Conservation (phyloP, 1,140 invertebrate genomes). For the Pinna nobilis region DNA sequence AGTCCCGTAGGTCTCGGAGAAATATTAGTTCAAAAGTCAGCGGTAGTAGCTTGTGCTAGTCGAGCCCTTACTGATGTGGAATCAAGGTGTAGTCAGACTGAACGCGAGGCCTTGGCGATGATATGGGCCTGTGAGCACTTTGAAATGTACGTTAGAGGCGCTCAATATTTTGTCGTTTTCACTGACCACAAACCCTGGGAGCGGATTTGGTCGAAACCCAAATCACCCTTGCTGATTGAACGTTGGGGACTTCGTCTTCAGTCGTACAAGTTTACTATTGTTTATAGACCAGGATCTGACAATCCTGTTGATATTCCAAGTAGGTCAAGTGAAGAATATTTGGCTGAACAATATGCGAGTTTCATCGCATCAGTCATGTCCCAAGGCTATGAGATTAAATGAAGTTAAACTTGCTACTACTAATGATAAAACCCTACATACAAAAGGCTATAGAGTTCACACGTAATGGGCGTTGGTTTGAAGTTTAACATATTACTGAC, state of each 20-base stretch:
- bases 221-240: slow-evolving; percentile 31
- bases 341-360: slow-evolving; percentile 16
- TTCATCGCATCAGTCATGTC: not conserved
- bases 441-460: not conserved
- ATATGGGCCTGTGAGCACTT: slow-evolving; percentile 30
- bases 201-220: slow-evolving; percentile 21
- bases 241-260: slow-evolving; percentile 45
- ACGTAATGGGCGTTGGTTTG: not conserved
- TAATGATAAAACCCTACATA: not conserved
- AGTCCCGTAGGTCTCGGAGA: slow-evolving; percentile 20
- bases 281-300: slow-evolving; percentile 42
- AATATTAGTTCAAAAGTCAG: slow-evolving; percentile 27
- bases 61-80: slow-evolving; percentile 24
- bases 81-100: slow-evolving; percentile 36
- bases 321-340: slow-evolving; percentile 28
- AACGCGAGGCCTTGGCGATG: slow-evolving; percentile 30
- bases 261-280: slow-evolving; percentile 36
- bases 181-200: slow-evolving; percentile 29
- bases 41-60: slow-evolving; percentile 26
- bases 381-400: slow-evolving; percentile 10
- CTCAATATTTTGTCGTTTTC: slow-evolving; percentile 10
- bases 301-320: slow-evolving; percentile 49
- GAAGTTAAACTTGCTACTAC: slow-evolving; percentile 1
- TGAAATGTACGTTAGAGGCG: slow-evolving; percentile 10
- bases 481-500: not conserved